Conservation (phyloP, 1,140 invertebrate genomes). For the Rhysida immarginata region DNA sequence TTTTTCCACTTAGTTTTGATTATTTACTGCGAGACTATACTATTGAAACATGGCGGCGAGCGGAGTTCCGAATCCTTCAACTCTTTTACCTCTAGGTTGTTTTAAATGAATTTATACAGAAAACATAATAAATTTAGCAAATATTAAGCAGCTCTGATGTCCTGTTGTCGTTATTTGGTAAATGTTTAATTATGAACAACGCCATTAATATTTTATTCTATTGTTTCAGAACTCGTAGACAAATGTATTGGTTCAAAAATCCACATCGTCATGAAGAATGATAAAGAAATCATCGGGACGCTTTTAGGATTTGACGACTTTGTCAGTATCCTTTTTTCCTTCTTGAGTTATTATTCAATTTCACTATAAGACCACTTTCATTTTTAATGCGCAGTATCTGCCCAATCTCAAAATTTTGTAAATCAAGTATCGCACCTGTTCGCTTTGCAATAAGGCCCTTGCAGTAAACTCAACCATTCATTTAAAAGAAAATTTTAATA, state of each 20-base stretch:
- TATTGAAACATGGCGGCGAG: constrained; percentile 11
- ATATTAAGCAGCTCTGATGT: constrained; percentile 25
- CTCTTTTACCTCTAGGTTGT: constrained; percentile 50
- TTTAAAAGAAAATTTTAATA: no score
- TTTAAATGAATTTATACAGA: not conserved
- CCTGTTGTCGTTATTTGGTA: constrained; percentile 12
- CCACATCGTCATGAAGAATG: constrained; percentile 99
- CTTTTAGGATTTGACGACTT: constrained; percentile 97
- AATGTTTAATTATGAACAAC: not conserved
- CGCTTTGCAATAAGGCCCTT: no score
- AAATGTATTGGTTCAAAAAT: constrained; percentile 99
- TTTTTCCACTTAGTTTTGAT: no score
- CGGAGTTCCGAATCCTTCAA: constrained; percentile 46
- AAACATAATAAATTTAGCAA: constrained; percentile 9
- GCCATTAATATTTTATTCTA: constrained; percentile 8
- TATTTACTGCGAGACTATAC: not conserved
- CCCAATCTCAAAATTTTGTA: no score
- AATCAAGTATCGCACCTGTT: no score
- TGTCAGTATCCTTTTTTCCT: constrained; percentile 46
- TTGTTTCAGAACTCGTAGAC: constrained; percentile 79
- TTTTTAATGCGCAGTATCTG: no score
- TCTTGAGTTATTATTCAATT: no score
- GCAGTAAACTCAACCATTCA: no score
- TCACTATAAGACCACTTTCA: no score
- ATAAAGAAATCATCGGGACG: constrained; percentile 98